Evolutionary conservation across 2,797 vertebrate genomes (phyloP), one percentile per base, ranked within the genome.

Genomic region (Chelon auratus): DNA sequence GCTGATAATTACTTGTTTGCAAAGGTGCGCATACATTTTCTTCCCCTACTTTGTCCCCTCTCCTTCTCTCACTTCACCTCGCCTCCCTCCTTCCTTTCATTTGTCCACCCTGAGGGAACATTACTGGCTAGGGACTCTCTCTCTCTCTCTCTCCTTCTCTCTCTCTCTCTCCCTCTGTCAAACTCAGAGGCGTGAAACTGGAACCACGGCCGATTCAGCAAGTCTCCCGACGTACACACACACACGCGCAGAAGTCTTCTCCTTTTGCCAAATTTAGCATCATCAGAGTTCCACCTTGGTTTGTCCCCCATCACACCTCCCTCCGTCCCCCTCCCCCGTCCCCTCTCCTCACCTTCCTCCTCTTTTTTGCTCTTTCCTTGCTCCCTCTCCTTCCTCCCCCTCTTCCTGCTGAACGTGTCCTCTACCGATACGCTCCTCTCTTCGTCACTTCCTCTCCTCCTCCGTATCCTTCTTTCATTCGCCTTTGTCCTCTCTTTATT

Each of bases 211-310:
- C 91, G 90, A 95, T 94, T 96, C 95, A 96, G 96, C 95, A 95
- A 95, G 94, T 94, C 77, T 92, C 92, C 87, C 4, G 61, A 82
- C 84, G 30, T 42, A 42, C 76, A 75, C 72, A 63, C 68, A 72
- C 60, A 72, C 59, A 48, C 66, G 74, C 75, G 67, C 64, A 72
- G 55, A 89, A 90, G 85, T 89, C 87, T 88, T 89, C 85, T 91
- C 87, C 91, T 92, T 95, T 95, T 94, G 92, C 95, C 95, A 95
- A 95, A 95, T 96, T 96, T 96, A 96, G 95, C 92, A 90, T 94
- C 92, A 87, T 95, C 94, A 93, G 87, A 95, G 93, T 95, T 96
- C 93, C 91, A 94, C 94, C 93, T 95, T 93, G 93, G 93, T 93
- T 93, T 93, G 91, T 93, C 92, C 91, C 87, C 73, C 72, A 79